These are phyloP conservation scores for Eupsilia transversa DNA, from an alignment of 2,888 invertebrate species.

Conservation along the genomic window DNA sequence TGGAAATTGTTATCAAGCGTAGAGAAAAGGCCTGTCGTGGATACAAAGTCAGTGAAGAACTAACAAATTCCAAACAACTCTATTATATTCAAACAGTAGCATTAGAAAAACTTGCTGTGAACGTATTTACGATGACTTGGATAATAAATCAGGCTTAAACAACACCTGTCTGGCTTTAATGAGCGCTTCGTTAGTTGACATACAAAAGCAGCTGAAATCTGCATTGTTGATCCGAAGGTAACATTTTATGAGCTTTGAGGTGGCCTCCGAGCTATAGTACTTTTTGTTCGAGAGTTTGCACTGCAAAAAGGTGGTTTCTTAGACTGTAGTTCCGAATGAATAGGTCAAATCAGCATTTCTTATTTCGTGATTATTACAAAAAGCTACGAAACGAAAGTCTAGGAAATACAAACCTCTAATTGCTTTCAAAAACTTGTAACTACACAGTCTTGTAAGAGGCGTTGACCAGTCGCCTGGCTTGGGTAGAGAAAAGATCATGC, in stretches of 20 bases:
- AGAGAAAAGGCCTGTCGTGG: not conserved
- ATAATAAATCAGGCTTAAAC: slow-evolving; percentile 59
- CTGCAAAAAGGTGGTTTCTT: not conserved
- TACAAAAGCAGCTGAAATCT: slow-evolving; percentile 54
- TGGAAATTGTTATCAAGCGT: not conserved
- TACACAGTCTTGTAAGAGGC: no score
- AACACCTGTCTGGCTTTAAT: slow-evolving; percentile 56
- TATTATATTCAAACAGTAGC: slow-evolving; percentile 34
- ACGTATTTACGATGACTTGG: slow-evolving; percentile 45
- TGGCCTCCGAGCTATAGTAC: slow-evolving; percentile 18
- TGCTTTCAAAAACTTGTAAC: not conserved
- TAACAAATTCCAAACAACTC: slow-evolving; percentile 2
- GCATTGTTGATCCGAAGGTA: slow-evolving; percentile 58
- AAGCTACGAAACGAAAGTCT: not conserved
- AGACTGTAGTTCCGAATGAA: not conserved
- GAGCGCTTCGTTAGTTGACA: slow-evolving; percentile 43
- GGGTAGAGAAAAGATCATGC: not conserved
- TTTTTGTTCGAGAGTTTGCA: slow-evolving; percentile 19
- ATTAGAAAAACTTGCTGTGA: slow-evolving; percentile 38
- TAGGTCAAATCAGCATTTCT: slow-evolving; percentile 10
- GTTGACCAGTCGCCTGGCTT: no score
- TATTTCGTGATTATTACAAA: not conserved
- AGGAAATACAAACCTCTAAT: not conserved
- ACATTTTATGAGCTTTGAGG: slow-evolving; percentile 51
- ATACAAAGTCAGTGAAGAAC: slow-evolving; percentile 6